Conservation (phyloP, 2,797 vertebrate genomes). For the Selene dorsalis region DNA sequence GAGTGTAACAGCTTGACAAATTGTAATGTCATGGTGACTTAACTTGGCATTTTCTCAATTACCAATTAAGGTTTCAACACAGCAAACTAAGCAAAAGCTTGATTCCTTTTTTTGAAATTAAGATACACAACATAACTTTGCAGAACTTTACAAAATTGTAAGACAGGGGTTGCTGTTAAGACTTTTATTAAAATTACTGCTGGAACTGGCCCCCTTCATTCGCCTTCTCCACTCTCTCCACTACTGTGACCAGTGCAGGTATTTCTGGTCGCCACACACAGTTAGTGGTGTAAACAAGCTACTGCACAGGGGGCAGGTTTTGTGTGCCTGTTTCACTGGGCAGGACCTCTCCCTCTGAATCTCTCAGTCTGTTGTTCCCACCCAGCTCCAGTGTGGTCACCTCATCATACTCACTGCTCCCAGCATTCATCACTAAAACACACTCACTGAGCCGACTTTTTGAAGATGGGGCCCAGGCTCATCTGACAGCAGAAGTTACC, state of each 20-base stretch:
- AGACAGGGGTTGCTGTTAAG: background rate
- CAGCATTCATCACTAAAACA: conserved; percentile 35
- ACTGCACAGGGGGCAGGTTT: conserved; percentile 29
- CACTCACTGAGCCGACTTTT: conserved; percentile 13
- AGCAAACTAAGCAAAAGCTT: background rate
- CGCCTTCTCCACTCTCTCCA: conserved; percentile 34
- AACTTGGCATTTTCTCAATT: background rate
- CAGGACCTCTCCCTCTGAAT: conserved; percentile 30
- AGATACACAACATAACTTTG: background rate
- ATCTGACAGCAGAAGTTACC: conserved; percentile 7
- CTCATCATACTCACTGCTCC: conserved; percentile 52
- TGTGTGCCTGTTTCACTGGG: conserved; percentile 36
- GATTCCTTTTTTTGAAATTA: background rate
- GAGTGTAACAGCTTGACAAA: background rate
- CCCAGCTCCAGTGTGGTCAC: conserved; percentile 67
- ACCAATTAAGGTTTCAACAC: background rate
- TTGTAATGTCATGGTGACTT: background rate
- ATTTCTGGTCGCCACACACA: background rate
- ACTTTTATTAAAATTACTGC: background rate
- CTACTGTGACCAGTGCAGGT: conserved; percentile 36
- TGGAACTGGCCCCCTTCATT: conserved; percentile 7
- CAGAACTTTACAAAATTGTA: background rate
- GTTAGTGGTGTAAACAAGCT: conserved; percentile 21
- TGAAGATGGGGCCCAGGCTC: conserved; percentile 4
- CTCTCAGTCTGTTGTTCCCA: conserved; percentile 41